Conservation (phyloP, 2,113 vertebrate species). For the Phasianus colchicus region DNA sequence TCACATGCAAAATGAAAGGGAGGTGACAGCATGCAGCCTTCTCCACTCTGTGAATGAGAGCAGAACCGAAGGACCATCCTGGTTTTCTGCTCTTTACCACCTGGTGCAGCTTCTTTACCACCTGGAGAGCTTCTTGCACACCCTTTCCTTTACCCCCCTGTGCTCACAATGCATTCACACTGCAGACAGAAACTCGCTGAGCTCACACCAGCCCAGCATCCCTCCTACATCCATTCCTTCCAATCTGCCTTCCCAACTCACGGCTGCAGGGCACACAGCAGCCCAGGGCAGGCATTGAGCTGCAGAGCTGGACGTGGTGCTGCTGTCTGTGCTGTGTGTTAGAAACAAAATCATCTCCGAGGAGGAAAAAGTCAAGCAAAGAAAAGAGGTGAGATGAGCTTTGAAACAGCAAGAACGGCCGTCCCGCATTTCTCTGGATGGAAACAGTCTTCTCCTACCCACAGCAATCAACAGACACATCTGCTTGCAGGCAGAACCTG, state of each 20-base stretch:
- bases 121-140: neutral
- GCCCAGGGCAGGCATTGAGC: neutral
- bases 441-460: neutral
- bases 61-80: neutral
- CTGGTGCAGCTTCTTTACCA: neutral
- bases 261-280: neutral
- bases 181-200: neutral
- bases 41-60: neutral
- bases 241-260: neutral
- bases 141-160: neutral
- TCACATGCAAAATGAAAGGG: neutral
- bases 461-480: conserved; percentile 49
- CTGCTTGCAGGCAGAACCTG: conserved; percentile 52
- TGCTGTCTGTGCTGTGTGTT: neutral
- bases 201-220: neutral
- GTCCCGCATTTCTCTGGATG: neutral
- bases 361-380: neutral
- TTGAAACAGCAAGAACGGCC: neutral
- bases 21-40: fast-evolving
- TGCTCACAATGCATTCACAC: neutral
- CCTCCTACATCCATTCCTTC: neutral
- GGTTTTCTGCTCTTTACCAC: neutral
- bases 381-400: neutral
- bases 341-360: neutral
- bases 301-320: fast-evolving